Base-by-base conservation (phyloP, 2,113 vertebrate genomes). In the Melanerpes aurifrons region DNA sequence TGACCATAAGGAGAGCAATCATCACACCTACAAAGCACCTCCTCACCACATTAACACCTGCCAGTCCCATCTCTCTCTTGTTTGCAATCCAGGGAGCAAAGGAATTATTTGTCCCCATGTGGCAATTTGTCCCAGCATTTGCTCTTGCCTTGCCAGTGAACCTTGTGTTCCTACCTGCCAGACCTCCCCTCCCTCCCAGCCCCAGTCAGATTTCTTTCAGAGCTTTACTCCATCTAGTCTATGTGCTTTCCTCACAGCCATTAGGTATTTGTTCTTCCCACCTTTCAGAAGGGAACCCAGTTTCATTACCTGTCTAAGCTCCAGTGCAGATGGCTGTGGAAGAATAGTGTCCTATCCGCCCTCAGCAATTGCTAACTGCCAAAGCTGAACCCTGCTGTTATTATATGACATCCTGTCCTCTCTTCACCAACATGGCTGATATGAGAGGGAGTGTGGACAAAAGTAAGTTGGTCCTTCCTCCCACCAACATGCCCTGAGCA, bases 121-220 rank as follows among this genome's bases (percentile, higher is more conserved):
- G 64, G 26, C 25, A 71, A 63, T 82, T 88, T 81, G 47, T 81
- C 92, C 83, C 78, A 45, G 66, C 58, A 17, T 63, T 85, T 22
- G 2, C 69, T 63, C 14, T 69, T 68, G 37, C 54, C 28, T 87
- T 62, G 53, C 26, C 50, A 24, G 48, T 2, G 14, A 93, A 56
- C 28, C 75, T 16, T 8, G 50, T 57, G 71, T n/a, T 80, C 56
- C 68, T 72, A 64, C 48, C 48, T 68, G n/a, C 66, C 77, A 89
- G 54, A 18, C 45, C 35, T 28, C 43, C 25, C 24, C 43, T 64
- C 32, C 24, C 56, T 37, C 25, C 48, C 15, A 12, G 22, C 18
- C 48, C 54, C 17, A 28, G 18, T 43, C 70, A 24, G n/a, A 15
- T 16, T 29, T 75, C n/a, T 29, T 50, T 14, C 31, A 21, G 68